Evolutionary conservation across 1,140 invertebrate genomes (phyloP).

Genomic region (Leucophenga varia): DNA sequence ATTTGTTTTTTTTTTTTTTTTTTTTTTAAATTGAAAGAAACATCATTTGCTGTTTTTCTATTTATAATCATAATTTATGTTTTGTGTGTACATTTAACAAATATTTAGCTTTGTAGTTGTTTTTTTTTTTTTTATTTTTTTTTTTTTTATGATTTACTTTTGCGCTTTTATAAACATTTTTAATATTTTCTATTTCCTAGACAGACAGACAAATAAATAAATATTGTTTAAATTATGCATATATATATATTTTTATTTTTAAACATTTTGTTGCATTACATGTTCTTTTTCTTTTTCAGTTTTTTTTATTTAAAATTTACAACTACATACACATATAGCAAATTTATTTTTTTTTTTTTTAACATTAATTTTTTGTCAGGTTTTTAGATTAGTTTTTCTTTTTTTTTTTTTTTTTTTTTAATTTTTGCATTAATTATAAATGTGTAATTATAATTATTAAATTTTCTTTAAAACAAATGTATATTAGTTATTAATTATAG

Average conservation of each 20-base stretch:
- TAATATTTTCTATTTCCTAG: too few relatives aligned
- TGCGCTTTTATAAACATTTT: too few relatives aligned
- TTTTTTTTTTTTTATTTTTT: constrained; percentile 2
- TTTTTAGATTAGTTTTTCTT: too few relatives aligned
- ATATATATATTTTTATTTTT: too few relatives aligned
- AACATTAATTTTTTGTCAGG: too few relatives aligned
- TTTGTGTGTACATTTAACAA: too few relatives aligned
- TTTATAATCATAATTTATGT: constrained; percentile 12
- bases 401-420: not conserved
- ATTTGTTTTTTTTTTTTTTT: constrained; percentile 16
- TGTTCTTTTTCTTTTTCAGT: not conserved
- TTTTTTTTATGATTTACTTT: constrained; percentile 1
- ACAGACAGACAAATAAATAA: too few relatives aligned
- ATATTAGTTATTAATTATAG: constrained; percentile 15
- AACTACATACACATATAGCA: constrained; percentile 11
- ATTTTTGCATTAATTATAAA: constrained; percentile 6
- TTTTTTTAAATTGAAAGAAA: constrained; percentile 23
- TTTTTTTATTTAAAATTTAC: constrained; percentile 8
- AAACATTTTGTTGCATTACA: too few relatives aligned
- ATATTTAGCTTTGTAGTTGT: too few relatives aligned
- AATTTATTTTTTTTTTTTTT: not conserved
- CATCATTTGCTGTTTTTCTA: constrained; percentile 20
- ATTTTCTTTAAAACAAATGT: constrained; percentile 17
- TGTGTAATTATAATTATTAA: constrained; percentile 12
- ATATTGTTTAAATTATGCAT: too few relatives aligned